These are phyloP conservation scores for Rhynchonycteris naso DNA, from an alignment of 2,797 vertebrate genomes.

Conservation along the genomic window DNA sequence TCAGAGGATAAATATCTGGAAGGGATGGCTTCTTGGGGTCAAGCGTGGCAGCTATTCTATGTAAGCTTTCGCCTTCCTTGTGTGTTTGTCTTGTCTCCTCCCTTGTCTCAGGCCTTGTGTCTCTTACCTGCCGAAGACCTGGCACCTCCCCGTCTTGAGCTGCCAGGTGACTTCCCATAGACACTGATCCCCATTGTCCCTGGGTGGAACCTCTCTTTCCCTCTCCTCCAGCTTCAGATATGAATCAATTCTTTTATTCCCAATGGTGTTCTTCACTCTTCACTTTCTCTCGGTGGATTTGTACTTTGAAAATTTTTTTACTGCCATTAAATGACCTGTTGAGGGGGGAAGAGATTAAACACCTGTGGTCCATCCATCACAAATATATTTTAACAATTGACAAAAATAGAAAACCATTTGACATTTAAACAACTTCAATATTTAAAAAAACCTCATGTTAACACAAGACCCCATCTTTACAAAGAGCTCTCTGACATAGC, in stretches of 20 bases:
- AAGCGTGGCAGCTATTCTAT: neutral
- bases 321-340: neutral
- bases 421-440: neutral
- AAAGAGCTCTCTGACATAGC: too few species aligned
- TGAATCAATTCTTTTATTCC: neutral
- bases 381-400: neutral
- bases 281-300: neutral
- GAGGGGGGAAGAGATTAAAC: neutral
- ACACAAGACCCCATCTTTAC: neutral
- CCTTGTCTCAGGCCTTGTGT: neutral
- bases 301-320: neutral
- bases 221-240: neutral
- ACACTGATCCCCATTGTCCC: rapidly evolving
- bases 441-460: neutral
- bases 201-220: neutral
- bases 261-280: neutral
- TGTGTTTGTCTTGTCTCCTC: too few species aligned
- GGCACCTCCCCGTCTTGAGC: neutral
- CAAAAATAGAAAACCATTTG: neutral
- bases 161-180: neutral
- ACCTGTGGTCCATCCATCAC: neutral
- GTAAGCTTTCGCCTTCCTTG: neutral
- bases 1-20: neutral
- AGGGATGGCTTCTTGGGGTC: neutral
- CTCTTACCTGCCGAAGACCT: too few species aligned